phyloP scores from a whole-genome alignment of 35 echinoderm and acorn worm species.

The Apostichopus japonicus region DNA sequence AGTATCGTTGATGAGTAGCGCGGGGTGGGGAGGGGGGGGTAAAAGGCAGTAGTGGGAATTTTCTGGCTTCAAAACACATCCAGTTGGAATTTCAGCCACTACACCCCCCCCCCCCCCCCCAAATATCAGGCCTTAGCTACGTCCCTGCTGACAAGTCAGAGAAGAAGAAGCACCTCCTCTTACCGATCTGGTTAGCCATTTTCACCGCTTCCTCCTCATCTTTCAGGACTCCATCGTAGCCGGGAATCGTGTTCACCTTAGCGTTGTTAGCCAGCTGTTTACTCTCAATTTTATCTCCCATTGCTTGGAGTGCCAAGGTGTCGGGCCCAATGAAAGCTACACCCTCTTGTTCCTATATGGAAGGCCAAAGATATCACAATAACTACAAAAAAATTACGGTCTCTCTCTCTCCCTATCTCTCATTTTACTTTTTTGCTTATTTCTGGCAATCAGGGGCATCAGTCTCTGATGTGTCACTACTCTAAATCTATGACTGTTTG shows the following conservation, averaged over 20 bases:
- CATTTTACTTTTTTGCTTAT: no score
- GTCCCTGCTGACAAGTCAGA: no score
- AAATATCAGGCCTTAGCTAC: no score
- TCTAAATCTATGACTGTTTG: no score
- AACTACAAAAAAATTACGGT: neutral
- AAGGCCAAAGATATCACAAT: neutral
- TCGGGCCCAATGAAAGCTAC: slow-evolving; percentile 91
- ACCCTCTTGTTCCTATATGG: slow-evolving; percentile 72
- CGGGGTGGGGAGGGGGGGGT: no score
- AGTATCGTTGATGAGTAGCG: no score
- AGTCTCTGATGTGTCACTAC: no score
- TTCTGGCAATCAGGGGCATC: no score
- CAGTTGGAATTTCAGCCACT: no score
- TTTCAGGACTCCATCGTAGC: slow-evolving; percentile 89
- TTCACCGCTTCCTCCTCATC: slow-evolving; percentile 83
- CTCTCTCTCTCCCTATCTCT: neutral
- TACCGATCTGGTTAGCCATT: slow-evolving; percentile 90
- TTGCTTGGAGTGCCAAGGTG: slow-evolving; percentile 75
- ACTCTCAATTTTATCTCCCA: slow-evolving; percentile 98
- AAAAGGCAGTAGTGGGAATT: no score
- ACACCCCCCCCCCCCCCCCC: no score
- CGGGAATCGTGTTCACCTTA: slow-evolving; percentile 90
- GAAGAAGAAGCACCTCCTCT: neutral
- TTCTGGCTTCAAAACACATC: no score
- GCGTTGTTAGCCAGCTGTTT: slow-evolving; percentile 91